These are phyloP conservation scores for Hydrozoanthus gracilis DNA, from an alignment of 92 coral and sea anemone species.

Conservation along the genomic window DNA sequence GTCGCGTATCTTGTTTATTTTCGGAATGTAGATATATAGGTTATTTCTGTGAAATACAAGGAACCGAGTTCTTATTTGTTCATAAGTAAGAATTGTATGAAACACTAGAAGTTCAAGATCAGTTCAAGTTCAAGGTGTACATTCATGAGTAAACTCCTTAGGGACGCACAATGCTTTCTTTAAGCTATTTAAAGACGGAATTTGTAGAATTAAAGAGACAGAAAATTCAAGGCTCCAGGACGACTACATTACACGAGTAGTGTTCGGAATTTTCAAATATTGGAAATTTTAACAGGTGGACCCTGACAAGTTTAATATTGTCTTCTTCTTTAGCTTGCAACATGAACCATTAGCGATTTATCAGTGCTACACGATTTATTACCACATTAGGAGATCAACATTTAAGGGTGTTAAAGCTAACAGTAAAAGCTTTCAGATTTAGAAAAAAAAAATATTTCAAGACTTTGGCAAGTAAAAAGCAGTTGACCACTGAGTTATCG, in stretches of 20 bases:
- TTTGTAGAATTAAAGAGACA: neutral
- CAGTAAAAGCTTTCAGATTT: neutral
- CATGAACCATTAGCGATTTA: neutral
- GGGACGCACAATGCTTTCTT: too few relatives aligned
- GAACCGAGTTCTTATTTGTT: too few relatives aligned
- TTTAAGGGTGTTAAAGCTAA: too few relatives aligned
- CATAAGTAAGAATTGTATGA: neutral
- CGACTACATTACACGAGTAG: neutral
- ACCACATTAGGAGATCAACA: too few relatives aligned
- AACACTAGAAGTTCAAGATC: neutral
- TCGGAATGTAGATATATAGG: too few relatives aligned
- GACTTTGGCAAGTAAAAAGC: neutral
- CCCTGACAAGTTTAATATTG: neutral
- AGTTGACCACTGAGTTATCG: too few relatives aligned
- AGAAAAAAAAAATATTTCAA: constrained; percentile 3
- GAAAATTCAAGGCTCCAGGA: neutral
- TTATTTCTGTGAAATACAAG: too few relatives aligned
- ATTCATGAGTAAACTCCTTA: neutral
- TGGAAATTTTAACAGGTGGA: neutral
- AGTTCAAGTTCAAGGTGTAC: neutral
- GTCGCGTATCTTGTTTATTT: too few relatives aligned
- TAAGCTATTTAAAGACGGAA: neutral
- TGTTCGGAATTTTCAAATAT: neutral
- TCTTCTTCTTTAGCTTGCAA: constrained; percentile 1
- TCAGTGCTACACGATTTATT: too few relatives aligned